Evolutionary conservation across 2,797 vertebrate species (phyloP).

Genomic region (Serranus cabrilla): DNA sequence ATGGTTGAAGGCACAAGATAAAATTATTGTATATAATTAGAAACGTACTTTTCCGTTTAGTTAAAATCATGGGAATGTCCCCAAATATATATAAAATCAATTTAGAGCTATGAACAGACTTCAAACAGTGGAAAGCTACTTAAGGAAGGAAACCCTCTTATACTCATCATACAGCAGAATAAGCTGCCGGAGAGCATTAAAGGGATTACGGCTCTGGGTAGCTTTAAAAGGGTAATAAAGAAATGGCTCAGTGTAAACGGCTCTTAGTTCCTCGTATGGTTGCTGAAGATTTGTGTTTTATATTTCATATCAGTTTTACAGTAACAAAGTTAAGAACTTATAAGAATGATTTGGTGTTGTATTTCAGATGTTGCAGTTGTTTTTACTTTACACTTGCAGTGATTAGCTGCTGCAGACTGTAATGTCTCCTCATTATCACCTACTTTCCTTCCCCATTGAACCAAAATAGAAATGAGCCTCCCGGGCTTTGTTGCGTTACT

Average conservation of each 20-base stretch:
- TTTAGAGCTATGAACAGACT: slow-evolving; percentile 17
- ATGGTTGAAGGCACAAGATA: not conserved
- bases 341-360: not conserved
- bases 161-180: slow-evolving; percentile 32
- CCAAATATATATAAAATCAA: not conserved
- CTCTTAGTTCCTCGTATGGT: not conserved
- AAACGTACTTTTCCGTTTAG: not conserved
- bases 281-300: not conserved
- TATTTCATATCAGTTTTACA: not conserved
- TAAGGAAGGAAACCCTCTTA: slow-evolving; percentile 47
- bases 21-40: not conserved
- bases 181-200: slow-evolving; percentile 32
- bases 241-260: slow-evolving; percentile 5
- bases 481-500: not conserved
- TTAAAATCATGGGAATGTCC: not conserved
- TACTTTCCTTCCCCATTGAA: not conserved
- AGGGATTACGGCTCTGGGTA: slow-evolving; percentile 39
- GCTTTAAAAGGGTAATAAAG: slow-evolving; percentile 37
- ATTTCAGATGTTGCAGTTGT: not conserved
- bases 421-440: not conserved
- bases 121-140: slow-evolving; percentile 17
- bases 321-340: not conserved
- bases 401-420: not conserved
- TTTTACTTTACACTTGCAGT: not conserved
- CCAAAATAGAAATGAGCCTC: not conserved